These are phyloP conservation scores for Lithobates pipiens DNA, from an alignment of 2,797 vertebrate species.

Conservation along the genomic window DNA sequence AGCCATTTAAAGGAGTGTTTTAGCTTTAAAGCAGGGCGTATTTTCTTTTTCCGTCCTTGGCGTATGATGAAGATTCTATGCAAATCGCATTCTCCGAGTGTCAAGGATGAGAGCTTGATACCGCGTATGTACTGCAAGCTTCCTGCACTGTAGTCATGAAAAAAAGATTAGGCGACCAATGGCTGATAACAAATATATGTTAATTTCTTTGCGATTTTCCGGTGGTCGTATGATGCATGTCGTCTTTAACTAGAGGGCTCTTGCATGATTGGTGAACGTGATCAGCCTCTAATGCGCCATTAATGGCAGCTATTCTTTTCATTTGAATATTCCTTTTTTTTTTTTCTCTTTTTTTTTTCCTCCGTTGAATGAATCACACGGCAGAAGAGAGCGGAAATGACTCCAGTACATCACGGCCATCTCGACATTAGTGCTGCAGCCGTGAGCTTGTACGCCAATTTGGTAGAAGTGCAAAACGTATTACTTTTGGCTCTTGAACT, in stretches of 20 bases:
- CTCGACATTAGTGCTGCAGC: conserved; percentile 63
- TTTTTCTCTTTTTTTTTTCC: no score
- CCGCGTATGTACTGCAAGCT: neutral
- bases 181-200: conserved; percentile 47
- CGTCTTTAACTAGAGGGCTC: conserved; percentile 42
- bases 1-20: neutral
- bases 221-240: conserved; percentile 45
- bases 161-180: conserved; percentile 51
- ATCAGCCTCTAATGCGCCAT: conserved; percentile 49
- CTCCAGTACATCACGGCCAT: conserved; percentile 60
- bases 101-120: conserved; percentile 44
- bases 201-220: conserved; percentile 39
- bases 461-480: conserved; percentile 61
- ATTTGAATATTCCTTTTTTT: conserved; percentile 26
- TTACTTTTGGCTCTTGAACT: conserved; percentile 64
- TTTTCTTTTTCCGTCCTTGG: neutral
- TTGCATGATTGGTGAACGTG: conserved; percentile 26
- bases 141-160: conserved; percentile 38
- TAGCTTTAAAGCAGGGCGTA: neutral
- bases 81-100: conserved; percentile 34
- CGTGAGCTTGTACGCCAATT: conserved; percentile 63
- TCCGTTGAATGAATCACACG: conserved; percentile 54
- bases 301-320: conserved; percentile 51
- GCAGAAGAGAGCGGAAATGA: conserved; percentile 25
- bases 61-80: conserved; percentile 46